These are phyloP conservation scores for Sussaba pulchella DNA, from an alignment of 2,888 invertebrate species.

Conservation along the genomic window DNA sequence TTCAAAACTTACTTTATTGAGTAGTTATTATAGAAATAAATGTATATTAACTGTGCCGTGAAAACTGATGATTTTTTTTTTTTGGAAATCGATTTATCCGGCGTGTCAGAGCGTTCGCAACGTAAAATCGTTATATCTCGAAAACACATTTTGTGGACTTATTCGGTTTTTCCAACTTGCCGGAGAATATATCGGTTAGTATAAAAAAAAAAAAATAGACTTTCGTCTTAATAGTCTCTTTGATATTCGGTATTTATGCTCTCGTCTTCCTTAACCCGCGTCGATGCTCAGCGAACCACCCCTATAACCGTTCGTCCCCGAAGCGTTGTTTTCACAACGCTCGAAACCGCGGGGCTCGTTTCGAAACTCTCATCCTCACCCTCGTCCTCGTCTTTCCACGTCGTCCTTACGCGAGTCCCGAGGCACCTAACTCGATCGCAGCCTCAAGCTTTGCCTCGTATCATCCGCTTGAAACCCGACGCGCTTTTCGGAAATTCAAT, in stretches of 20 bases:
- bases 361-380: constrained; percentile 31
- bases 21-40: too few relatives aligned
- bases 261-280: constrained; percentile 17
- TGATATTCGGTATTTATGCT: constrained; percentile 54
- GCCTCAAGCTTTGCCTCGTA: constrained; percentile 75
- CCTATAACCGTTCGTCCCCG: constrained; percentile 46
- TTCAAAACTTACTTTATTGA: too few relatives aligned
- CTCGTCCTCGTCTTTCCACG: constrained; percentile 37
- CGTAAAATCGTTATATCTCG: too few relatives aligned
- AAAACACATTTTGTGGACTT: too few relatives aligned
- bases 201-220: neutral
- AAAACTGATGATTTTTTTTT: too few relatives aligned
- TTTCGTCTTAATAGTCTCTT: constrained; percentile 15
- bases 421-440: constrained; percentile 76
- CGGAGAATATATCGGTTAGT: too few relatives aligned
- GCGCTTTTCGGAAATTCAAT: constrained; percentile 81
- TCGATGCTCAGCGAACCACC: constrained; percentile 49
- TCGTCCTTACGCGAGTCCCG: constrained; percentile 51
- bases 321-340: constrained; percentile 65
- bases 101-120: too few relatives aligned
- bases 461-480: constrained; percentile 79
- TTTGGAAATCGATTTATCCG: too few relatives aligned
- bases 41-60: too few relatives aligned
- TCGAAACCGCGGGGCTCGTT: constrained; percentile 36
- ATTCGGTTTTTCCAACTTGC: too few relatives aligned